A percentile compares a stretch with the other conserved stretches of the same genome.
These are phyloP conservation scores for Melopsittacus undulatus DNA, from an alignment of 2,797 vertebrate genomes.

Conservation along the genomic window DNA sequence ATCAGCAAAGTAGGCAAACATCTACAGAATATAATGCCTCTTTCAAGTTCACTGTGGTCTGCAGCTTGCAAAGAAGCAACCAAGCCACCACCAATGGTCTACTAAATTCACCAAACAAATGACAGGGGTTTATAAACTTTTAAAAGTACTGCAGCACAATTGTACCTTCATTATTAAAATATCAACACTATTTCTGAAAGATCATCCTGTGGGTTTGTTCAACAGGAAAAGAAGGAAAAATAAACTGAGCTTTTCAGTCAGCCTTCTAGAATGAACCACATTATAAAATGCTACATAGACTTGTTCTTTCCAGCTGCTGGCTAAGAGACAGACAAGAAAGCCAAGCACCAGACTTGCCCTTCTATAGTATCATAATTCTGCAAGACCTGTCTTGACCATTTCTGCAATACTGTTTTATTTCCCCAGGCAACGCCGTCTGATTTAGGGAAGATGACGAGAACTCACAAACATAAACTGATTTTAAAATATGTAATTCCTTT, in stretches of 20 bases:
- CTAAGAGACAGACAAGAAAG: not conserved
- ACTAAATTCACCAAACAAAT: not conserved
- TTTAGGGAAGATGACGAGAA: not conserved
- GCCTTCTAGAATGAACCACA: not conserved
- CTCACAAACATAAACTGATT: not conserved
- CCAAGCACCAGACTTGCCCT: not conserved
- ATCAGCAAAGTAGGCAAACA: conserved; percentile 43
- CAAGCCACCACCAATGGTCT: not conserved
- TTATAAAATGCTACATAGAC: not conserved
- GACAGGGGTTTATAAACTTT: not conserved
- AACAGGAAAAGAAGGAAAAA: not conserved
- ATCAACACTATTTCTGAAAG: not conserved
- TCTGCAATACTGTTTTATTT: not conserved
- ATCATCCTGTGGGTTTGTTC: not conserved
- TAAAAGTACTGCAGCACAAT: not conserved
- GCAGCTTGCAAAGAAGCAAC: conserved; percentile 4
- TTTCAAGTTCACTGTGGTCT: conserved; percentile 3
- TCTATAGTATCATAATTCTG: not conserved
- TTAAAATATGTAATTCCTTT: not conserved
- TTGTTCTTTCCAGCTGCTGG: not conserved
- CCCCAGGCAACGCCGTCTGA: not conserved
- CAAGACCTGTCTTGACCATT: not conserved
- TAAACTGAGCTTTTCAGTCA: not conserved
- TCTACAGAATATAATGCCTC: conserved; percentile 18
- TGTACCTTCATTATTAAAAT: not conserved